Base-by-base conservation (phyloP, 2,113 vertebrate species). In the Pedionomus torquatus region DNA sequence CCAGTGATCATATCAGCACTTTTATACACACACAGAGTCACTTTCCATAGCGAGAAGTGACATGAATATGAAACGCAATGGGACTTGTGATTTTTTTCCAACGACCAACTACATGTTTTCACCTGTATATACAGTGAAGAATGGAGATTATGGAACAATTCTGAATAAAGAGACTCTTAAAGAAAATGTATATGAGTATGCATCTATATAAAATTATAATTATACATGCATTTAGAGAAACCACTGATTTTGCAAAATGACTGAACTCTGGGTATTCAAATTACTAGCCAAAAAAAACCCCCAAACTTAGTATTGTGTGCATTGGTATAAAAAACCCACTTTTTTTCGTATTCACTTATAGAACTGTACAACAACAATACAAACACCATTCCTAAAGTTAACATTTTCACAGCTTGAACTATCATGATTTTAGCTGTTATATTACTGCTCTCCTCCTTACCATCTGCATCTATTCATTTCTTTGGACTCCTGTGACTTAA, bases 371-470 rank as follows among this genome's bases (percentile, higher is more conserved):
- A 49, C 30, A 77, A 18, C n/a, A 63, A 43, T 18, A 86, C 44
- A 89, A 77, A 66, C 16, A 43, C 44, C 78, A 24, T 78, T 93
- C 30, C 13, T 44, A 25, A 60, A 87, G 55, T 63, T 78, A 83
- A 90, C 63, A 2, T 95, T 89, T 97, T 85, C 51, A 64, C 65
- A 84, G 61, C 81, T 84, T 93, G 65, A 94, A 69, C 13, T 48
- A 25, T 52, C 33, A 41, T 2, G 21, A 68, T 61, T 82, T 91
- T 66, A 83, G 41, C 52, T 64, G 25, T 30, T 76, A 35, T 11
- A 23, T 61, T 88, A 83, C 33, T 81, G 26, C 39, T 79, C 41
- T 84, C 20, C n/a, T 81, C n/a, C 58, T 54, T 74, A 48, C 83
- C 77, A 61, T 84, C 57, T 79, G 44, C 52, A 89, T 52, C 35